phyloP scores from a whole-genome alignment of 2,113 vertebrate species.

The Plecotus auritus region DNA sequence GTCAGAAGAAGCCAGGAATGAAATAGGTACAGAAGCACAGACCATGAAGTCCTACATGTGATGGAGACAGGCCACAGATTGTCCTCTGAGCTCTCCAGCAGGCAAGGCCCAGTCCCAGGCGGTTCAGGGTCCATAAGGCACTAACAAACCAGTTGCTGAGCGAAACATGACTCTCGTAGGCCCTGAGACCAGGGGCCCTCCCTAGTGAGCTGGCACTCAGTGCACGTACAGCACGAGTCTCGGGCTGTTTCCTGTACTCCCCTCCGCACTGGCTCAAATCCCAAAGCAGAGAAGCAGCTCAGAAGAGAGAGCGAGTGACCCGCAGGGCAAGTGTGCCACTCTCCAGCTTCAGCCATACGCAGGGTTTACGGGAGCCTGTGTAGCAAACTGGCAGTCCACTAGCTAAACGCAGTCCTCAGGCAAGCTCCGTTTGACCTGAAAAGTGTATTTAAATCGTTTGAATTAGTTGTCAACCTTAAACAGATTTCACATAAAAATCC shows the following conservation, averaged over 20 bases:
- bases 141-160: neutral
- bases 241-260: neutral
- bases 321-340: accelerated
- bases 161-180: neutral
- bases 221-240: neutral
- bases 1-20: neutral
- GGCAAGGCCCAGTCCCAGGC: neutral
- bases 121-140: neutral
- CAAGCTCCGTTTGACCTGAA: neutral
- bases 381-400: neutral
- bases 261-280: neutral
- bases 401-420: neutral
- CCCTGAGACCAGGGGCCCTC: neutral
- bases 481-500: neutral
- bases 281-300: neutral
- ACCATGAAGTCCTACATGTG: neutral
- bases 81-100: neutral
- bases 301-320: neutral
- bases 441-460: neutral
- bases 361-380: neutral
- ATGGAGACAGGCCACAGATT: neutral
- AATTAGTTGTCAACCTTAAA: neutral
- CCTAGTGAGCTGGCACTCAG: neutral
- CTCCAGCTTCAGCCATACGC: neutral
- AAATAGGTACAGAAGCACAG: neutral